Evolutionary conservation across 2,888 invertebrate genomes (phyloP).

Genomic region (Tuta absoluta): DNA sequence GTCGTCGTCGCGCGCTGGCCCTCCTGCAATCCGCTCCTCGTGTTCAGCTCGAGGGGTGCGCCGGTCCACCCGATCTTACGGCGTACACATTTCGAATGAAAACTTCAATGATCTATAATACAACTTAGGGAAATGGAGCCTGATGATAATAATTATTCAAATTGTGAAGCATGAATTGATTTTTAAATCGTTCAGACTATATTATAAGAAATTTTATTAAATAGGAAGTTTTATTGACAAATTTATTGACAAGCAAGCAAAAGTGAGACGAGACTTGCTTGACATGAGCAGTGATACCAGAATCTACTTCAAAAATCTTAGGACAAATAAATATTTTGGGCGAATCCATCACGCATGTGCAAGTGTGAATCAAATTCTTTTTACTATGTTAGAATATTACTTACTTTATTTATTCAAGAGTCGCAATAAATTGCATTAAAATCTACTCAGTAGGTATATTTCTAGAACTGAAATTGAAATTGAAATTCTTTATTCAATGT

Average conservation of each 20-base stretch:
- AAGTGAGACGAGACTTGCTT: neutral
- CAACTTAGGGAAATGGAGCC: neutral
- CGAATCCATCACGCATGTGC: too few species aligned
- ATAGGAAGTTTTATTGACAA: neutral
- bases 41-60: neutral
- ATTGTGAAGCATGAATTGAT: neutral
- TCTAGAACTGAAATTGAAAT: too few species aligned
- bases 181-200: neutral
- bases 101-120: neutral
- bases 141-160: neutral
- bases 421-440: too few species aligned
- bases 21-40: neutral
- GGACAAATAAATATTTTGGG: too few species aligned
- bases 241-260: conserved; percentile 5
- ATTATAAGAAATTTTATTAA: neutral
- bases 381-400: too few species aligned
- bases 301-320: neutral
- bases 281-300: neutral
- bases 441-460: too few species aligned
- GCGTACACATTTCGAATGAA: neutral
- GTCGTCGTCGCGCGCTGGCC: conserved; percentile 28
- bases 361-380: too few species aligned
- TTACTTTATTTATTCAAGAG: too few species aligned
- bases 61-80: neutral
- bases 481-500: too few species aligned